A percentile compares a stretch with the other conserved stretches of the same genome.
These are phyloP conservation scores for Akabosia matsudoensis DNA, from an alignment of 1,140 invertebrate species.

Conservation along the genomic window DNA sequence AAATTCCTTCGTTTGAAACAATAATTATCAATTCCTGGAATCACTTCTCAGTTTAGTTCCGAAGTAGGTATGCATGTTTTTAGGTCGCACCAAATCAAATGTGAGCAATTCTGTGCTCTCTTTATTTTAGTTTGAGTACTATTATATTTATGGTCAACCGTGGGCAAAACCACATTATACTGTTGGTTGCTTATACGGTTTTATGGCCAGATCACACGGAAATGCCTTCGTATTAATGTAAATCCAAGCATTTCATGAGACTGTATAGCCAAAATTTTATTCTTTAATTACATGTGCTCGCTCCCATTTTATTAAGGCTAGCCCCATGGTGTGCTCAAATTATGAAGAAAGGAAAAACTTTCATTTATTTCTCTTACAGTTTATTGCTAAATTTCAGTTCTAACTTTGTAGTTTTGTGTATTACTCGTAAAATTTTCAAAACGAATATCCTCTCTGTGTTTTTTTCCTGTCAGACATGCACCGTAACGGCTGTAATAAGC, in stretches of 20 bases:
- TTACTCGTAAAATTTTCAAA: background rate
- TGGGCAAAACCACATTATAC: no score
- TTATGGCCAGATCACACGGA: no score
- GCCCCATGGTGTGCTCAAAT: background rate
- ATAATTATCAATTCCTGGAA: background rate
- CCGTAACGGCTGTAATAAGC: background rate
- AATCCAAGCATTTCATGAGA: background rate
- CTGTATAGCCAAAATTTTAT: background rate
- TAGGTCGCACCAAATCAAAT: no score
- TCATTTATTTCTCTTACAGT: no score
- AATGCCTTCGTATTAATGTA: no score
- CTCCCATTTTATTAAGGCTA: background rate
- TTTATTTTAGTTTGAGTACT: no score
- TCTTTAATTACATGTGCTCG: background rate
- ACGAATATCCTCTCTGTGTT: background rate
- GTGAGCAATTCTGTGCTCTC: no score
- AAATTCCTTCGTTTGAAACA: background rate
- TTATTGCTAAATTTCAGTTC: background rate
- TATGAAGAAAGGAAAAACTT: no score
- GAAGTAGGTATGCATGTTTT: no score
- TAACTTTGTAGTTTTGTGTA: background rate
- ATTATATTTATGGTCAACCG: no score
- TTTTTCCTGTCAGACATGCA: background rate
- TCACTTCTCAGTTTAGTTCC: background rate
- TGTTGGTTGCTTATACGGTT: no score